A percentile compares a stretch with the other conserved stretches of the same genome.
phyloP scores from a whole-genome alignment of 2,797 vertebrate genomes.

The Hylomyscus alleni region DNA sequence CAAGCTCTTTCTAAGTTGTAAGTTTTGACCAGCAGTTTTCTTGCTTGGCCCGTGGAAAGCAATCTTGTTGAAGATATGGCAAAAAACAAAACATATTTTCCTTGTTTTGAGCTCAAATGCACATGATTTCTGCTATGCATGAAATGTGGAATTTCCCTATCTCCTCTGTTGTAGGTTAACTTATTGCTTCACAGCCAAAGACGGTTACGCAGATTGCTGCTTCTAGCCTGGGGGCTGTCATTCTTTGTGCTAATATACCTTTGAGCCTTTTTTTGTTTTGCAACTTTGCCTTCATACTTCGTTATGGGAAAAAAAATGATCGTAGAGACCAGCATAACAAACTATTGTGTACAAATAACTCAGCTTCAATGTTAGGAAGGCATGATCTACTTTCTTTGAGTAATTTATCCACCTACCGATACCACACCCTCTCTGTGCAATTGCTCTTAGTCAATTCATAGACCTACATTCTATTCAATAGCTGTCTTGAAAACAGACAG shows the following conservation, averaged over 20 bases:
- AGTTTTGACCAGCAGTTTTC: constrained; percentile 50
- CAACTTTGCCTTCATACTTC: constrained; percentile 51
- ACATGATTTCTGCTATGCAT: neutral
- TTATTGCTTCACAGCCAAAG: constrained; percentile 55
- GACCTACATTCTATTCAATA: neutral
- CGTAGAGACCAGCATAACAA: neutral
- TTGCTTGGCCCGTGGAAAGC: constrained; percentile 39
- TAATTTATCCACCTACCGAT: neutral
- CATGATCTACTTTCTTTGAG: neutral
- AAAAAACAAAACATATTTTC: constrained; percentile 51
- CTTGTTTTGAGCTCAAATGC: constrained; percentile 35
- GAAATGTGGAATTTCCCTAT: constrained; percentile 46
- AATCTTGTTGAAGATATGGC: constrained; percentile 54
- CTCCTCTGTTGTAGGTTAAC: constrained; percentile 36
- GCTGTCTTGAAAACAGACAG: neutral
- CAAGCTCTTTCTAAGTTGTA: constrained; percentile 39
- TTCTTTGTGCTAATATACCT: constrained; percentile 32
- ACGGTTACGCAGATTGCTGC: neutral
- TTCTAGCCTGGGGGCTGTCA: constrained; percentile 1
- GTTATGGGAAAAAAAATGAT: neutral
- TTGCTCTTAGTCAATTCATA: neutral
- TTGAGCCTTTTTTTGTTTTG: neutral
- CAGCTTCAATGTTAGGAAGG: neutral
- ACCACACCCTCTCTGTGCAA: neutral
- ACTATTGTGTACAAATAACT: neutral